Base-by-base conservation (phyloP, 1,140 invertebrate species). In the Drosophila kohkoa region DNA sequence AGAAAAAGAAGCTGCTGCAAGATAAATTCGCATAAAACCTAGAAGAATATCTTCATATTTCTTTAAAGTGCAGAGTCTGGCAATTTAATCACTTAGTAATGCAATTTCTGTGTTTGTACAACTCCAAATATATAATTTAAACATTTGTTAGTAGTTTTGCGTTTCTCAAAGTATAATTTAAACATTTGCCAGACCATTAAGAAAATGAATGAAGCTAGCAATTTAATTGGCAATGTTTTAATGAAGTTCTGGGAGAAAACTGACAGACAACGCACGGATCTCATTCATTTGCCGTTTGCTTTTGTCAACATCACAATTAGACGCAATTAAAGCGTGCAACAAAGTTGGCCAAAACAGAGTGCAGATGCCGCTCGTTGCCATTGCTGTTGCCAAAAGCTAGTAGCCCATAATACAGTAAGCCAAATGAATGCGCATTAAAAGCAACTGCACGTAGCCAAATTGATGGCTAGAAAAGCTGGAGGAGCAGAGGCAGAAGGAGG, bases 261-360 rank as follows among this genome's bases (percentile, higher is more conserved):
- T 20, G 11, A n/a, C 41, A 13, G 41, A 43, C 41, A 43, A 32
- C 25, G 43, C 28, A 49, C 6, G 13, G 46, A 25, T 43, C 65
- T 58, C 35, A 45, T 73, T 59, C 66, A 67, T 62, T 82, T 74
- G 64, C 60, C 59, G 65, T 73, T 71, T 51, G 60, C 62, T 66
- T 25, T 64, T 86, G 67, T 86, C 77, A 82, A 79, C 83, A 80
- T 46, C 67, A 63, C 81, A 87, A 87, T 87, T 87, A 88, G 66
- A 71, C 54, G 69, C 73, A 83, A 88, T 88, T 82, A 86, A 81
- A 78, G 73, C 62, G 60, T 5, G 38, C 57, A 88, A 73, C 58
- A 77, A 74, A 77, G 54, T 87, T 68, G 25, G 60, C 49, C 66
- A 55, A 25, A 25, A 66, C 45, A 49, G 28, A 13, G 10, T 32